Evolutionary conservation across 2,888 invertebrate genomes (phyloP), one percentile per base, ranked within the genome.

Genomic region (Cecidostiba fungosa): DNA sequence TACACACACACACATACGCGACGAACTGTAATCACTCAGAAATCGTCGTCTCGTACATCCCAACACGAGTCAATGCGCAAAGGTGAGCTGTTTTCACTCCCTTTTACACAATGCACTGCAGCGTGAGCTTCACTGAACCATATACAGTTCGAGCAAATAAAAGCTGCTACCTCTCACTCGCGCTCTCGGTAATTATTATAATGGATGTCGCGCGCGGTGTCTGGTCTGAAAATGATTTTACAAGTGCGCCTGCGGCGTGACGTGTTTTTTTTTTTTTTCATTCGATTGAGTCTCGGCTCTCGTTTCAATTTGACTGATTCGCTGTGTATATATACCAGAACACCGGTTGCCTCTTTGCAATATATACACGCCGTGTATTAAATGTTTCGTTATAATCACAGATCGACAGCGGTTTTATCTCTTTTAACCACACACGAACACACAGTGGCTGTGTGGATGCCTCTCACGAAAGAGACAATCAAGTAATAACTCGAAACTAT

Each of bases 101-200:
- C 23, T 59, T 59, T n/a, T n/a, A n/a, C n/a, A 59, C n/a, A n/a
- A 59, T 59, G 8, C 54, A 8, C 3, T 6, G 54, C 54, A 8
- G 54, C 8, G 54, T 23, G 54, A 59, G 54, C 54, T 59, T 23
- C 54, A 23, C 54, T 59, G 54, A 59, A 59, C n/a, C 54, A 54
- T 54, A 54, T 54, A n/a, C 66, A 26, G 26, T 29, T 26, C 66
- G 14, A 10, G 14, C 66, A 14, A 84, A 84, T 78, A 78, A 84
- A 84, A 84, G 82, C 76, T 19, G 82, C 76, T 66, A 43, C 14
- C 39, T 43, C 43, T 26, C 43, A 14, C 43, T 32, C n/a, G 29
- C 70, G 36, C 54, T 72, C 84, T 50, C 77, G 47, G 74, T 86
- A 83, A 86, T 86, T 83, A 86, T 82, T 82, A 78, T 79, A 86